These are phyloP conservation scores for Muntiacus reevesi DNA, from an alignment of 2,113 vertebrate species.

Conservation along the genomic window DNA sequence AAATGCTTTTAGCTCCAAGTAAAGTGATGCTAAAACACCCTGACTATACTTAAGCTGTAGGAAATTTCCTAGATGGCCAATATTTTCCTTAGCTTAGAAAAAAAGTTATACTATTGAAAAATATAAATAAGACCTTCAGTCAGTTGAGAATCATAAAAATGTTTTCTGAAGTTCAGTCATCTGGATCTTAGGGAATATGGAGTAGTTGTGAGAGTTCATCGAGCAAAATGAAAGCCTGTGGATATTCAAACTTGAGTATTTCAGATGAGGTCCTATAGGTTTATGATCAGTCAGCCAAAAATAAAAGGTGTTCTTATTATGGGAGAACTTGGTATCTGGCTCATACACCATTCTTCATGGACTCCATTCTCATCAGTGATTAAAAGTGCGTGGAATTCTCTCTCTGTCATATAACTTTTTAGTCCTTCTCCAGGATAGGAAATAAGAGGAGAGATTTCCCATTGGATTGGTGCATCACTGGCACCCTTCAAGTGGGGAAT, in stretches of 20 bases:
- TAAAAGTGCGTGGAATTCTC: slow-evolving; percentile 87
- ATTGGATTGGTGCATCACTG: slow-evolving; percentile 93
- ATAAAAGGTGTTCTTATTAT: background rate
- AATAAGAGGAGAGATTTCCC: slow-evolving; percentile 94
- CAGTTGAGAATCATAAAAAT: slow-evolving; percentile 12
- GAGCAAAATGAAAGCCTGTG: slow-evolving; percentile 23
- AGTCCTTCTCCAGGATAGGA: slow-evolving; percentile 95
- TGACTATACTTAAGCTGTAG: background rate
- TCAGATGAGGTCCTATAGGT: background rate
- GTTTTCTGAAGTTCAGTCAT: background rate
- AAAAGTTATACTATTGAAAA: slow-evolving; percentile 45
- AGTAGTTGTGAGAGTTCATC: background rate
- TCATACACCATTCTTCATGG: slow-evolving; percentile 90
- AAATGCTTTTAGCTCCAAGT: slow-evolving; percentile 50
- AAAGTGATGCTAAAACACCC: background rate
- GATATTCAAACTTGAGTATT: background rate
- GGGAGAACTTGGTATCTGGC: background rate
- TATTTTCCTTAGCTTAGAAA: slow-evolving; percentile 1
- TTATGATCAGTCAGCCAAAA: slow-evolving; percentile 20
- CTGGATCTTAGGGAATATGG: background rate
- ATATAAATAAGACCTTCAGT: slow-evolving; percentile 77
- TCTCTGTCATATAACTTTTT: slow-evolving; percentile 86
- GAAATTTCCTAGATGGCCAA: slow-evolving; percentile 6
- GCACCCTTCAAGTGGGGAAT: slow-evolving; percentile 95
- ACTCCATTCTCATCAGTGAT: slow-evolving; percentile 87